phyloP scores from a whole-genome alignment of 2,797 vertebrate genomes.

The Sebastes vulpes region DNA sequence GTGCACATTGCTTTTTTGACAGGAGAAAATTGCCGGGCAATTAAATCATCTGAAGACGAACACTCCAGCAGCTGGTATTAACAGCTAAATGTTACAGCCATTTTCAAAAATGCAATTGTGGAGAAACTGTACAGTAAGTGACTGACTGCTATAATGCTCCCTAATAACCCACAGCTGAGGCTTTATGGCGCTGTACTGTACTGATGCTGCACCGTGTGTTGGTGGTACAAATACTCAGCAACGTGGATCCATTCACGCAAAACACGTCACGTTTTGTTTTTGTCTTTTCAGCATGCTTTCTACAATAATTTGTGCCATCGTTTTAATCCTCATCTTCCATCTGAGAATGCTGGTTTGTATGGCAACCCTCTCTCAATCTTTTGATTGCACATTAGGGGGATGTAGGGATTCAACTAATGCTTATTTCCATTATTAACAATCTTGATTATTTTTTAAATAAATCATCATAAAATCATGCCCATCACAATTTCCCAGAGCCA shows the following conservation, averaged over 20 bases:
- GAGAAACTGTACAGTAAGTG: constrained; percentile 61
- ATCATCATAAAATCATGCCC: background rate
- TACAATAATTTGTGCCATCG: background rate
- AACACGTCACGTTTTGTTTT: background rate
- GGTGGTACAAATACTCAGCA: background rate
- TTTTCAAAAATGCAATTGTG: constrained; percentile 73
- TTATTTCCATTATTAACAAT: background rate
- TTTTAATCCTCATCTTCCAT: background rate
- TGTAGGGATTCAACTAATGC: background rate
- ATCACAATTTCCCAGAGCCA: background rate
- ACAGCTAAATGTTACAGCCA: constrained; percentile 86
- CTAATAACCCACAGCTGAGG: constrained; percentile 60
- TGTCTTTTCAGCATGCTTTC: background rate
- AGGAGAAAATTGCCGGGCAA: constrained; percentile 89
- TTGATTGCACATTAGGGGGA: background rate
- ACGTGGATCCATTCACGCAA: background rate
- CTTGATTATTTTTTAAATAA: background rate
- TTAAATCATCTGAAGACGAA: constrained; percentile 89
- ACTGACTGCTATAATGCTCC: constrained; percentile 39
- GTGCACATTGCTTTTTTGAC: constrained; percentile 87
- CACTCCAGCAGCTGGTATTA: constrained; percentile 87
- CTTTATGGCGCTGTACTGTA: background rate
- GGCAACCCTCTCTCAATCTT: background rate
- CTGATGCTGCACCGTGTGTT: background rate
- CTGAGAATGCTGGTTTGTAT: background rate